These are phyloP conservation scores for Tineola bisselliella DNA, from an alignment of 2,888 invertebrate genomes.

Conservation along the genomic window DNA sequence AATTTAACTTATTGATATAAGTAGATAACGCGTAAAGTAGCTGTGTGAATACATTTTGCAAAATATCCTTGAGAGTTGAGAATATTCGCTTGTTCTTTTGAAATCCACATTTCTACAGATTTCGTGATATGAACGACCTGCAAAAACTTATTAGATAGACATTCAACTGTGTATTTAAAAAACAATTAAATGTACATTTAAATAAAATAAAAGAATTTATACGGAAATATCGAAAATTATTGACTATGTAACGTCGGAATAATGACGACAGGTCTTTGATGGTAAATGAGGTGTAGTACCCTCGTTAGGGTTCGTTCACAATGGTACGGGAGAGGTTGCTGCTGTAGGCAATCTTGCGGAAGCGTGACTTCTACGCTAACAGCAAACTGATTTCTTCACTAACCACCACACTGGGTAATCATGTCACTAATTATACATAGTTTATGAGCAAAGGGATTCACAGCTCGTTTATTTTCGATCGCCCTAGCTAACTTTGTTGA, in stretches of 20 bases:
- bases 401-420: slow-evolving; percentile 24
- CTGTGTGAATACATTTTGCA: slow-evolving; percentile 14
- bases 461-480: slow-evolving; percentile 30
- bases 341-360: slow-evolving; percentile 18
- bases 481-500: slow-evolving; percentile 24
- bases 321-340: background rate
- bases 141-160: background rate
- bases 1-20: slow-evolving; percentile 13
- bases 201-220: no score
- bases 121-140: background rate
- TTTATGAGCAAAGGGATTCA: slow-evolving; percentile 37
- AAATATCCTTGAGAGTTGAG: slow-evolving; percentile 9
- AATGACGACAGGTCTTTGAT: slow-evolving; percentile 7
- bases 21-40: slow-evolving; percentile 1
- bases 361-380: slow-evolving; percentile 24
- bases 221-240: no score
- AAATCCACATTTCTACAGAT: background rate
- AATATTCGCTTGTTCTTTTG: slow-evolving; percentile 2
- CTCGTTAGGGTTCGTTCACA: slow-evolving; percentile 7
- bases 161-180: no score
- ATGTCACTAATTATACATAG: slow-evolving; percentile 37
- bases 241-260: background rate
- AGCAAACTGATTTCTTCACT: slow-evolving; percentile 29
- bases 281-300: slow-evolving; percentile 10
- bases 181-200: no score